These are phyloP conservation scores for Nothocercus julius DNA, from an alignment of 2,113 vertebrate species.

Conservation along the genomic window DNA sequence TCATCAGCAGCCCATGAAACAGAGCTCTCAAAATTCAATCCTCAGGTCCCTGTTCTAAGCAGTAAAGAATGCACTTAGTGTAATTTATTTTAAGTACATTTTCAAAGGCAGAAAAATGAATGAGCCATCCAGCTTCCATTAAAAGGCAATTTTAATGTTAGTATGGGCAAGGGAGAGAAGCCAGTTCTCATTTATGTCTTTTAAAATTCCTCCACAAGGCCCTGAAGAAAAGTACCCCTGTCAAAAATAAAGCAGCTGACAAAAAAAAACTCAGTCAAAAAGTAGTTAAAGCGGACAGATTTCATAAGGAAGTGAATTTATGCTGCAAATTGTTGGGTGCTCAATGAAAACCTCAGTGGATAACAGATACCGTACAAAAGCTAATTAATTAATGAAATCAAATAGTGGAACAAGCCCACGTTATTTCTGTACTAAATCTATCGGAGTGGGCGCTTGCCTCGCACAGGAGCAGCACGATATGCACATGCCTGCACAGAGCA, in stretches of 20 bases:
- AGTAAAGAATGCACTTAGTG: not conserved
- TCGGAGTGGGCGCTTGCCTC: rapidly evolving
- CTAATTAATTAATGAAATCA: not conserved
- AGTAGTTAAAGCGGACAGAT: not conserved
- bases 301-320: not conserved
- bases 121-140: not conserved
- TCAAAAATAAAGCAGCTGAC: not conserved
- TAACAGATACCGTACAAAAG: not conserved
- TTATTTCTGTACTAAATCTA: not conserved
- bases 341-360: not conserved
- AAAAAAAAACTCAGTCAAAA: not conserved
- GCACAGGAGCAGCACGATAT: not conserved
- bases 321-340: not conserved
- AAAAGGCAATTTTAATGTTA: not conserved
- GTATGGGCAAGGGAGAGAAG: not conserved
- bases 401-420: not conserved
- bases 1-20: not conserved
- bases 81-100: not conserved
- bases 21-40: not conserved
- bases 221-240: not conserved
- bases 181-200: not conserved
- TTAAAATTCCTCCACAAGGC: not conserved
- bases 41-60: not conserved
- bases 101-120: not conserved
- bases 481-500: not conserved